Percentiles rank a stretch among this genome's conserved stretches.
Evolutionary conservation across 2,888 invertebrate genomes (phyloP).

Genomic region (Ochropleura leucogaster): DNA sequence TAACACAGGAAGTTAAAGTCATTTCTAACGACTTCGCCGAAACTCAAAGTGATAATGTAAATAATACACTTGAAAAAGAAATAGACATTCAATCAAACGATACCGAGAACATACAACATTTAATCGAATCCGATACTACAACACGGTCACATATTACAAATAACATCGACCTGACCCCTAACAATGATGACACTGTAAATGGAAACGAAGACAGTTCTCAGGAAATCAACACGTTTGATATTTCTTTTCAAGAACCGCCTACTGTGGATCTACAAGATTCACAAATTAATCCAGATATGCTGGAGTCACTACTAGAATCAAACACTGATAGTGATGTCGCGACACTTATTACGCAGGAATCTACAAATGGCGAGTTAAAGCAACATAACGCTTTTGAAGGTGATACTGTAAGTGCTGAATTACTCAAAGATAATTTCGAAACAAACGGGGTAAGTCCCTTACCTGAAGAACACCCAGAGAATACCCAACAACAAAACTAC

Average conservation of each 20-base stretch:
- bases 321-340: conserved; percentile 46
- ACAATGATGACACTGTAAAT: conserved; percentile 9
- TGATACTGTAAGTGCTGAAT: conserved; percentile 1
- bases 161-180: neutral
- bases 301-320: conserved; percentile 29
- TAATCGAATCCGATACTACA: conserved; percentile 1
- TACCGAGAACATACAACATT: conserved; percentile 8
- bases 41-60: conserved; percentile 2
- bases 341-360: conserved; percentile 52
- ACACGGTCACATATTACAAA: neutral
- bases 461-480: conserved; percentile 4
- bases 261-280: conserved; percentile 48
- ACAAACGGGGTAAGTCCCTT: neutral
- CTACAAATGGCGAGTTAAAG: conserved; percentile 10
- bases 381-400: conserved; percentile 11
- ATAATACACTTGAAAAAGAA: neutral
- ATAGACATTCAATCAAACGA: conserved; percentile 27
- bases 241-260: conserved; percentile 31
- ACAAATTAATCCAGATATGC: conserved; percentile 23
- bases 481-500: conserved; percentile 6
- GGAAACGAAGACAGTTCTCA: conserved; percentile 24
- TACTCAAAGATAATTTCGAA: conserved; percentile 5
- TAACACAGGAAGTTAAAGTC: neutral
- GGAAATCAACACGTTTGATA: conserved; percentile 39
- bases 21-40: conserved; percentile 6